Conservation (phyloP, 2,113 vertebrate genomes). For the Climacteris rufus region DNA sequence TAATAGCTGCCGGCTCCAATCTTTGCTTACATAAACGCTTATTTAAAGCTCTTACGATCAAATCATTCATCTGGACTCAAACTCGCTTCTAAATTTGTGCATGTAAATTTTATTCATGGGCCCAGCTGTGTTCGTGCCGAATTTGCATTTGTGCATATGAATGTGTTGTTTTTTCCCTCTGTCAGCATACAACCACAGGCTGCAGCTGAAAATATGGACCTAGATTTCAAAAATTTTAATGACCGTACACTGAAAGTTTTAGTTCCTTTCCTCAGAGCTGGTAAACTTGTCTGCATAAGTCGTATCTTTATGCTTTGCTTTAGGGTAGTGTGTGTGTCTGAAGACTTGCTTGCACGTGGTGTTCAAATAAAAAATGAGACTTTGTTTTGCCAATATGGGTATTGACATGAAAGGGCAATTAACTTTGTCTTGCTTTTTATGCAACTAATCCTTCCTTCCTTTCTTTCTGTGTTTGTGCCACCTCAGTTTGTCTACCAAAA, state of each 20-base stretch:
- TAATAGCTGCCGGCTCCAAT: constrained; percentile 54
- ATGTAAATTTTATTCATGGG: constrained; percentile 70
- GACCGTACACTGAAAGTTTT: constrained; percentile 52
- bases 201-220: constrained; percentile 69
- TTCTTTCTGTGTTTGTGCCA: neutral
- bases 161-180: constrained; percentile 67
- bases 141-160: constrained; percentile 70
- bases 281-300: constrained; percentile 46
- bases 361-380: constrained; percentile 27
- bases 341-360: constrained; percentile 11
- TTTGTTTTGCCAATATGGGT: constrained; percentile 64
- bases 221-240: constrained; percentile 67
- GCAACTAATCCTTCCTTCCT: constrained; percentile 11
- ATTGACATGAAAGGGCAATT: constrained; percentile 42
- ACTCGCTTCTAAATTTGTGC: constrained; percentile 63
- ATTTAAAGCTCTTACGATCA: constrained; percentile 67
- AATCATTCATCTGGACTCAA: constrained; percentile 69
- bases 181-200: constrained; percentile 65
- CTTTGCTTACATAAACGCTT: constrained; percentile 67
- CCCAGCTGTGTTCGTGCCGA: constrained; percentile 66
- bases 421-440: constrained; percentile 62
- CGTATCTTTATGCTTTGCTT: constrained; percentile 19
- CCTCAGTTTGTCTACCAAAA: neutral
- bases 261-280: constrained; percentile 19
- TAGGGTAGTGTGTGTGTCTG: neutral